A percentile compares a stretch with the other conserved stretches of the same genome.
Evolutionary conservation across 2,888 invertebrate species (phyloP).

Genomic region (Protodeltote pygarga): DNA sequence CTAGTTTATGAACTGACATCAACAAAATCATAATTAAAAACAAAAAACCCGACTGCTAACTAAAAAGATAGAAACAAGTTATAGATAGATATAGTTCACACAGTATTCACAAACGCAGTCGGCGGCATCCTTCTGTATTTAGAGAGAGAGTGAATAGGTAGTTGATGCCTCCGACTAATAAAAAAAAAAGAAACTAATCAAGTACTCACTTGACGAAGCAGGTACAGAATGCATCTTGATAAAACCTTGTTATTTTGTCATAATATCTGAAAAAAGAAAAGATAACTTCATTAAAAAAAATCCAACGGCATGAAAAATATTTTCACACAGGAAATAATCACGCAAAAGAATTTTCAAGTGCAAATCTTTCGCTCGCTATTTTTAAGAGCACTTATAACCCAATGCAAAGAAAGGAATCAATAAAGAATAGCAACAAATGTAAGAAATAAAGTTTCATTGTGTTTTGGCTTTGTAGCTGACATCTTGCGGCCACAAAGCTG

Average conservation of each 20-base stretch:
- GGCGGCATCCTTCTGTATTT: no score
- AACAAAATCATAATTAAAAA: neutral
- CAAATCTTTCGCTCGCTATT: slow-evolving; percentile 54
- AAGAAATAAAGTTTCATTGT: slow-evolving; percentile 78
- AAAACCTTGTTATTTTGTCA: slow-evolving; percentile 24
- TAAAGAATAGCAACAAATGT: slow-evolving; percentile 80
- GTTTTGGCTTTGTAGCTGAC: slow-evolving; percentile 61
- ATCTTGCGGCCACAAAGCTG: slow-evolving; percentile 77
- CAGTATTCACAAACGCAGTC: no score
- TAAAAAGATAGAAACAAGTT: no score
- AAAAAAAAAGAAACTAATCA: neutral
- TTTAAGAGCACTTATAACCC: slow-evolving; percentile 62
- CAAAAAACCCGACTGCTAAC: neutral
- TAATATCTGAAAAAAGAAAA: slow-evolving; percentile 52
- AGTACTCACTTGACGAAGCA: slow-evolving; percentile 70
- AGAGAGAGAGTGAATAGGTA: no score
- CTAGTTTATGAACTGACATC: no score
- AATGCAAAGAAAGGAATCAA: slow-evolving; percentile 67
- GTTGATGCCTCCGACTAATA: neutral
- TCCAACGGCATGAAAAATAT: slow-evolving; percentile 18
- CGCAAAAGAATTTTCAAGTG: slow-evolving; percentile 59
- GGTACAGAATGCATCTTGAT: slow-evolving; percentile 69
- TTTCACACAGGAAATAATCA: slow-evolving; percentile 56
- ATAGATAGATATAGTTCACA: no score
- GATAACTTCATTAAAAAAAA: neutral